Percentiles rank a stretch among this genome's conserved stretches.
Evolutionary conservation across 2,113 vertebrate genomes (phyloP).

Genomic region (Megaceryle torquata): DNA sequence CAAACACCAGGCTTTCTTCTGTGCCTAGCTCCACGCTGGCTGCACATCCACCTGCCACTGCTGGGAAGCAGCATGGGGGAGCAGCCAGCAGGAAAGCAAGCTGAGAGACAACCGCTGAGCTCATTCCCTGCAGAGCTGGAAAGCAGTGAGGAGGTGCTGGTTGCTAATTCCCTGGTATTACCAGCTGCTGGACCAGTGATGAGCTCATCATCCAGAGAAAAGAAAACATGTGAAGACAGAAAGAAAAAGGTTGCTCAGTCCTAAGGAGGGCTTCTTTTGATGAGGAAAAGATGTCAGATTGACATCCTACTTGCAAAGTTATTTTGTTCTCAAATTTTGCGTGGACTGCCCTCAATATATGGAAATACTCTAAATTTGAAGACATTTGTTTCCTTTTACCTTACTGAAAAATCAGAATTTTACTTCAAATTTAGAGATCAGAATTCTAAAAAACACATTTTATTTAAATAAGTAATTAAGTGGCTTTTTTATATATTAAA

Average conservation of each 20-base stretch:
- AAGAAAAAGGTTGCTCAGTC: background rate
- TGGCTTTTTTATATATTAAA: background rate
- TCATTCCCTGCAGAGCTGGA: background rate
- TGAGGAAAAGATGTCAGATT: background rate
- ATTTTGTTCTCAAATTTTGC: background rate
- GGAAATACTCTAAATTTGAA: background rate
- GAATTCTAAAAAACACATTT: background rate
- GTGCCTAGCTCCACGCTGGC: background rate
- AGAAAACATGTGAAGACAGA: background rate
- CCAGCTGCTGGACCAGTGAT: background rate
- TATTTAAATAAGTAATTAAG: background rate
- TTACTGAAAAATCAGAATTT: background rate
- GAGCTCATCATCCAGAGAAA: background rate
- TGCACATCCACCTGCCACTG: accelerated
- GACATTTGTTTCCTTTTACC: background rate
- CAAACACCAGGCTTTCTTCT: background rate
- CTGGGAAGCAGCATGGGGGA: background rate
- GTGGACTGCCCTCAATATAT: background rate
- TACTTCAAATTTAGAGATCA: background rate
- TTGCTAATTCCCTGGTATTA: background rate
- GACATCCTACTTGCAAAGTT: background rate
- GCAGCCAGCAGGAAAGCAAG: background rate
- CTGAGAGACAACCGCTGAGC: background rate
- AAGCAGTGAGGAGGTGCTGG: background rate
- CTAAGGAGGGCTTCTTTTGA: background rate